These are phyloP conservation scores for Iphiclides podalirius DNA, from an alignment of 2,888 invertebrate genomes.

Conservation along the genomic window DNA sequence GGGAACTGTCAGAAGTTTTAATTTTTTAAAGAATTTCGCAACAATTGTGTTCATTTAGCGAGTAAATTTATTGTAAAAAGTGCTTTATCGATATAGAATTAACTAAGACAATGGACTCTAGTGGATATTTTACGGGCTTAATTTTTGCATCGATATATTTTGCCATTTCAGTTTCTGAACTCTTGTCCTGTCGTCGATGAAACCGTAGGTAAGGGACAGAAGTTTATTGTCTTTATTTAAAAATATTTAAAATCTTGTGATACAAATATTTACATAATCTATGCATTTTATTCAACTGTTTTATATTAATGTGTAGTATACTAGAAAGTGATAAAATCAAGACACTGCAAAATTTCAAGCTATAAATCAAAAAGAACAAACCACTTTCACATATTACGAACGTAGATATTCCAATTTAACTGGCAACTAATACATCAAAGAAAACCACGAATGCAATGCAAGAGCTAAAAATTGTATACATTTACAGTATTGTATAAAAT, in stretches of 20 bases:
- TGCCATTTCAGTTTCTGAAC: neutral
- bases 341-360: slow-evolving; percentile 33
- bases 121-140: slow-evolving; percentile 10
- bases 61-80: neutral
- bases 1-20: neutral
- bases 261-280: no score
- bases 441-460: no score
- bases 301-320: no score
- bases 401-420: no score
- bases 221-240: neutral
- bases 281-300: no score
- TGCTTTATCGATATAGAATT: neutral
- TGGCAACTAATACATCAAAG: no score
- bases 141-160: slow-evolving; percentile 1
- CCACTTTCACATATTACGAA: slow-evolving; percentile 1
- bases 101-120: slow-evolving; percentile 11
- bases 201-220: slow-evolving; percentile 11
- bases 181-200: neutral
- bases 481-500: no score
- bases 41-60: neutral
- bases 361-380: slow-evolving; percentile 34
- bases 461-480: no score
- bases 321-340: slow-evolving; percentile 29
- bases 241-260: no score
- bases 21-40: neutral